Percentiles rank a stretch among this genome's conserved stretches.
Evolutionary conservation across 2,113 vertebrate species (phyloP).

Genomic region (Glaucomys volans): DNA sequence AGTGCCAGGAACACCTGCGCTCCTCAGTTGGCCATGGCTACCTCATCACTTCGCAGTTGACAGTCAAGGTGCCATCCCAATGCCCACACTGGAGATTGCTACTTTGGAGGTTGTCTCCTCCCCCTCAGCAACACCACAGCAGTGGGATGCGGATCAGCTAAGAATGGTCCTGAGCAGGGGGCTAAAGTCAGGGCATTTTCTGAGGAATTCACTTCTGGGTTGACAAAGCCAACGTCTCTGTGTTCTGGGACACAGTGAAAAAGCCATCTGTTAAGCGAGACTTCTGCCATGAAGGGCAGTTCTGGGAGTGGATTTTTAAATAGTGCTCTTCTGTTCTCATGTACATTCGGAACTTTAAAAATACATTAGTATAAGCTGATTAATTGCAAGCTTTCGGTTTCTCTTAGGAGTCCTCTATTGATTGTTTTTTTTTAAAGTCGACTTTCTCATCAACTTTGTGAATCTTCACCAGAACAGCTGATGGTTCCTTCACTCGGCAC

Average conservation of each 20-base stretch:
- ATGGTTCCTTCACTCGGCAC: not conserved
- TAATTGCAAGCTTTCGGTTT: not conserved
- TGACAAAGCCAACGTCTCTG: constrained; percentile 64
- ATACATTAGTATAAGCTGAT: constrained; percentile 49
- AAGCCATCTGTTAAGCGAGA: constrained; percentile 76
- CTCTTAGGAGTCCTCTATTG: constrained; percentile 60
- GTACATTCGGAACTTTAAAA: constrained; percentile 44
- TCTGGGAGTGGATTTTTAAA: constrained; percentile 16
- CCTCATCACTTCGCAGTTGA: not conserved
- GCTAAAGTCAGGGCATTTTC: constrained; percentile 60
- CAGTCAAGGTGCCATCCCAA: constrained; percentile 42
- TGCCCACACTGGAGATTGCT: not conserved
- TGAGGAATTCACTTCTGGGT: constrained; percentile 63
- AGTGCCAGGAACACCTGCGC: constrained; percentile 69
- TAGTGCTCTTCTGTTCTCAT: not conserved
- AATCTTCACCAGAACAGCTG: constrained; percentile 48
- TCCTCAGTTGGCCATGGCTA: constrained; percentile 47
- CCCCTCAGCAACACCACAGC: not conserved
- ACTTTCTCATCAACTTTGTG: constrained; percentile 65
- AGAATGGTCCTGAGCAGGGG: constrained; percentile 63
- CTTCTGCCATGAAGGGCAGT: constrained; percentile 55
- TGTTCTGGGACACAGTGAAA: constrained; percentile 64
- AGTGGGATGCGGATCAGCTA: constrained; percentile 24
- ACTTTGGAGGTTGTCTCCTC: not conserved
- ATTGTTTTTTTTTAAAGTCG: constrained; percentile 32